Percentiles rank a stretch among this genome's conserved stretches.
Conservation (phyloP, 2,113 vertebrate species). For the Zingel zingel region DNA sequence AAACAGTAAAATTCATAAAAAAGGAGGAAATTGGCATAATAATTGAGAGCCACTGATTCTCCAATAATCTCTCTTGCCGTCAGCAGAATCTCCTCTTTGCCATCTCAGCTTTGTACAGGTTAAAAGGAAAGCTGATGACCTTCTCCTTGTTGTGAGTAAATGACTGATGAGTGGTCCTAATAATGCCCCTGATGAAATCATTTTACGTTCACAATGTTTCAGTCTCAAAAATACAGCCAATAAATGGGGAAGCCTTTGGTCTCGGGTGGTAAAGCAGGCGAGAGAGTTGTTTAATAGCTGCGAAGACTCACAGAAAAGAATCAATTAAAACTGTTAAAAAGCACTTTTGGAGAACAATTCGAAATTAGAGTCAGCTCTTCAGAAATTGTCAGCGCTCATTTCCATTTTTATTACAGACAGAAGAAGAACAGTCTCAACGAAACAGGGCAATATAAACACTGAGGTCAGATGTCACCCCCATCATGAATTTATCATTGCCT, state of each 20-base stretch:
- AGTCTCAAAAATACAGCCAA: background rate
- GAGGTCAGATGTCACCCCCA: conserved; percentile 45
- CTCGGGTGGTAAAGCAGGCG: background rate
- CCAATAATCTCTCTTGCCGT: conserved; percentile 38
- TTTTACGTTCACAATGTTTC: background rate
- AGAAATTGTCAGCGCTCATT: conserved; percentile 36
- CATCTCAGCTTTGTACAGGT: conserved; percentile 42
- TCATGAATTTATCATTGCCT: conserved; percentile 55
- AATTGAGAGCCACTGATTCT: conserved; percentile 47
- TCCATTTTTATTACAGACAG: conserved; percentile 33
- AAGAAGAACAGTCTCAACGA: conserved; percentile 1
- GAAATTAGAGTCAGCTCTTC: conserved; percentile 50
- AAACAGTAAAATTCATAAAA: conserved; percentile 57
- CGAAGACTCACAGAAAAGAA: conserved; percentile 33
- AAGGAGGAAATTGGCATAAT: conserved; percentile 50
- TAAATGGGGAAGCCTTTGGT: conserved; percentile 21
- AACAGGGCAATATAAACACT: conserved; percentile 20
- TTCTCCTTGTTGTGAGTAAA: conserved; percentile 26
- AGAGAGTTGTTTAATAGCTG: conserved; percentile 12
- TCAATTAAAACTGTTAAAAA: conserved; percentile 54
- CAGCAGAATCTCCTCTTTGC: conserved; percentile 17
- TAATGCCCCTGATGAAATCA: background rate
- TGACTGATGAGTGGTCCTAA: background rate
- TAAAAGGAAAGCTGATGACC: conserved; percentile 14
- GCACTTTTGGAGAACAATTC: conserved; percentile 58